phyloP scores from a whole-genome alignment of 2,888 invertebrate species.

The Cataglyphis albicans region DNA sequence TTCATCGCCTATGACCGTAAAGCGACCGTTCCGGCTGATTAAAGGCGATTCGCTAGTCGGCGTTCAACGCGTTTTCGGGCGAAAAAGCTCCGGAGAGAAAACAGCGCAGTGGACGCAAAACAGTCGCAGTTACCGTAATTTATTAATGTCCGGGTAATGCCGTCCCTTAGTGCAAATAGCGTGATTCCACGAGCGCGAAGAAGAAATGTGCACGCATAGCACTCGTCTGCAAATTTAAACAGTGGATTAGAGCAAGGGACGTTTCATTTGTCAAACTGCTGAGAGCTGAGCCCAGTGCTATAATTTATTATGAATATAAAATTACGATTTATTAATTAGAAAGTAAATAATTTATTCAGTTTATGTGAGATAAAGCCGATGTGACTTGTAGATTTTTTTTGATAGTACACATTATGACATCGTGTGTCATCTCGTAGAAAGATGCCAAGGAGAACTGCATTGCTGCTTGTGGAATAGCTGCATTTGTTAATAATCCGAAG shows the following conservation, averaged over 20 bases:
- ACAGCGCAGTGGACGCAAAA: not conserved
- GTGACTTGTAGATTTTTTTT: conserved; percentile 43
- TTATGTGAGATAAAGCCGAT: conserved; percentile 11
- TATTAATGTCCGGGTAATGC: conserved; percentile 41
- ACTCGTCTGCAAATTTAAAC: conserved; percentile 23
- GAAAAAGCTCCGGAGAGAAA: not conserved
- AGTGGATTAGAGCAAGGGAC: conserved; percentile 25
- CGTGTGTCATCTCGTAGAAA: conserved; percentile 75
- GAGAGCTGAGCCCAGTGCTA: not conserved
- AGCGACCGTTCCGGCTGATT: not conserved
- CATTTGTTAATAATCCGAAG: conserved; percentile 74
- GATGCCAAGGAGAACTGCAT: conserved; percentile 82
- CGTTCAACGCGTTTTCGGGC: not conserved
- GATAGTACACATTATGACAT: conserved; percentile 62
- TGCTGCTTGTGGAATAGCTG: conserved; percentile 69
- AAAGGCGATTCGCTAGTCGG: not conserved
- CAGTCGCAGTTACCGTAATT: conserved; percentile 24
- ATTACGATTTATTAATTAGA: not conserved
- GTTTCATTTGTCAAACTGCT: conserved; percentile 32
- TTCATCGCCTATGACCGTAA: not conserved
- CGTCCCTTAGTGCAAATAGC: conserved; percentile 34
- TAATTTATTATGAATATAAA: conserved; percentile 17
- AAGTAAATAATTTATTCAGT: not conserved
- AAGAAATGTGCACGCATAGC: conserved; percentile 8
- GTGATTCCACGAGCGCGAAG: conserved; percentile 16